Evolutionary conservation across 2,113 vertebrate species (phyloP).

Genomic region (Macaca nemestrina): DNA sequence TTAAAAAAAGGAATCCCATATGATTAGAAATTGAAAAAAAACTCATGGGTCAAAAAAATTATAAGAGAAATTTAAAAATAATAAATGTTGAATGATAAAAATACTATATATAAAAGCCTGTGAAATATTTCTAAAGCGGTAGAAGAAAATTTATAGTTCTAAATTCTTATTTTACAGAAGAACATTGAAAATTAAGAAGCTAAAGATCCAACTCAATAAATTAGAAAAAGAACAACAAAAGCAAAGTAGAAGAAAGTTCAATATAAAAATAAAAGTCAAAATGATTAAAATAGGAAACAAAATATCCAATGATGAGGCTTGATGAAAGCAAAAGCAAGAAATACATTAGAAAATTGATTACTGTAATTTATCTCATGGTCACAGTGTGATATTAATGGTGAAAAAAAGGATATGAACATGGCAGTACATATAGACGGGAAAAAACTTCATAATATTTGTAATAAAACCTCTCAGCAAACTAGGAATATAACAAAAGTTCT

Average conservation of each 20-base stretch:
- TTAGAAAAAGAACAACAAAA: slow-evolving; percentile 6
- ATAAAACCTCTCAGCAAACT: slow-evolving; percentile 17
- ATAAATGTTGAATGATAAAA: slow-evolving; percentile 54
- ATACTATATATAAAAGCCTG: slow-evolving; percentile 2
- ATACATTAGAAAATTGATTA: not conserved
- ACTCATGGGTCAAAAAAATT: not conserved
- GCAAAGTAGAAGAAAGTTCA: slow-evolving; percentile 9
- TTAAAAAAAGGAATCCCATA: not conserved
- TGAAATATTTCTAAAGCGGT: slow-evolving; percentile 1
- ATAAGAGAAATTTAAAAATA: not conserved
- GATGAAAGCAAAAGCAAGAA: slow-evolving; percentile 19
- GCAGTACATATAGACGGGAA: not conserved
- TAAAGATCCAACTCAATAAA: not conserved
- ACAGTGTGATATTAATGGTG: not conserved
- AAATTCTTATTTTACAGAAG: slow-evolving; percentile 41
- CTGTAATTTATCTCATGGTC: not conserved
- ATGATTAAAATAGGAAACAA: slow-evolving; percentile 38
- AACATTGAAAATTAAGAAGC: not conserved
- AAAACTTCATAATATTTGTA: not conserved
- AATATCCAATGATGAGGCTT: not conserved
- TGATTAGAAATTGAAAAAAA: slow-evolving; percentile 14
- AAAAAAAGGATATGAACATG: not conserved
- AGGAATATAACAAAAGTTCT: slow-evolving; percentile 5
- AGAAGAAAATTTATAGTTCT: slow-evolving; percentile 26
- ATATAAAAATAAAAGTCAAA: slow-evolving; percentile 21